Base-by-base conservation (phyloP, 1,140 invertebrate species). In the Hyles euphorbiae region DNA sequence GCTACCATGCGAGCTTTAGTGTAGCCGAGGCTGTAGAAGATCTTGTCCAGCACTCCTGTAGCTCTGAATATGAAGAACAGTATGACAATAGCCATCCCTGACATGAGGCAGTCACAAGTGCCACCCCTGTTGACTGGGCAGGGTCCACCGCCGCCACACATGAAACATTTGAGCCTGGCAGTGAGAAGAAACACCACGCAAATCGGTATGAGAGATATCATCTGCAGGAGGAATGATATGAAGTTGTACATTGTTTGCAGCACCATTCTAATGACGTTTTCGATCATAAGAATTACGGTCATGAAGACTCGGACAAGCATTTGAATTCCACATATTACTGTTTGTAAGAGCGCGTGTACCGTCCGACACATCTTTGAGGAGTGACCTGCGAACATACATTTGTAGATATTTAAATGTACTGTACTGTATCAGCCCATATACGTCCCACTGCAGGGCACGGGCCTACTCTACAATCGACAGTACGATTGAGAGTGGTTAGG, bases 181-280 rank as follows among this genome's bases (percentile, higher is more conserved):
- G 82, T 78, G 5, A 87, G 50, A 7, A 83, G 46, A 53, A 87
- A 85, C 47, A 87, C 73, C 3, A 76, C 45, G 56, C 84, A 85
- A 48, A 87, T 81, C 3, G 84, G 82, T 64, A 87, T 68, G 0
- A 87, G 64, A 0, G 84, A 85, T 48, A 83, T 55, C 66, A 85
- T 72, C 74, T 87, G 84, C 0, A 87, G 60, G 34, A 87, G 0
- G 12, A 85, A 84, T 34, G 84, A 84, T 67, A 87, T 68, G 51
- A 85, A 83, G 61, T 87, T 87, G 61, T 85, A 87, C 3, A 83
- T 5, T 0, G 81, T 85, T 51, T 85, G 84, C 10, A 87, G 60
- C 0, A 85, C 54, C 82, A 85, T 81, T 56, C 81, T 61, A 57
- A 85, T 76, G 2, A 87, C 60, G 52, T 83, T 85, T 49, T 87